Base-by-base conservation (phyloP, 2,888 invertebrate genomes). In the Acronicta aceris region DNA sequence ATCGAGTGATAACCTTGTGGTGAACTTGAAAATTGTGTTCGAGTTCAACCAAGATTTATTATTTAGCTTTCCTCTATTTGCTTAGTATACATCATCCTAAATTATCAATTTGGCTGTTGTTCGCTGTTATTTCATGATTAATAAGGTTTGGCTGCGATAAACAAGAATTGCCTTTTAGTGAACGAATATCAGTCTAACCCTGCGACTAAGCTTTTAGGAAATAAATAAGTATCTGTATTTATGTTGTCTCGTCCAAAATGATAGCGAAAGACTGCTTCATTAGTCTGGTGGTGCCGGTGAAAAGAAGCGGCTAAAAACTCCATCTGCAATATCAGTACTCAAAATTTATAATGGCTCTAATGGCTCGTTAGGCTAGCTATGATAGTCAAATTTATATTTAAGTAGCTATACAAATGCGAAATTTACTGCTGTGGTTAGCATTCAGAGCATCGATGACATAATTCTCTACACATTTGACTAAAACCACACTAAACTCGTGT, bases 11-110 rank as follows among this genome's bases (percentile, higher is more conserved):
- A 88, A 82, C 83, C 83, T 82, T 87, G 86, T 79, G 85, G 83
- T 81, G 85, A 90, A 87, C 86, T 88, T 88, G 85, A 87, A 88
- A 87, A 86, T 86, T 83, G 84, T 83, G 81, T 86, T 86, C 81
- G 74, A 77, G 78, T 76, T 83, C 79, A 81, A 86, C 82, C 68
- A 81, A 86, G 81, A 88, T 86, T 87, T 88, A 88, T 85, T 82
- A 82, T 84, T 66, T 47, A 67, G 70, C 74, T 77, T 69, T 52
- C 57, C 42, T 54, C 59, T 48, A 63, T 64, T 67, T 54, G 53
- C 52, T 53, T 53, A 53, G 68, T 60, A 46, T 43, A 56, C 45
- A 17, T 38, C 41, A 54, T 74, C 54, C 56, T 74, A 63, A 63
- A 63, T 65, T 74, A 77, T 69, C 59, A 61, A 61, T 74, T 74